Evolutionary conservation across 2,113 vertebrate genomes (phyloP).

Genomic region (Gallinago undulata): DNA sequence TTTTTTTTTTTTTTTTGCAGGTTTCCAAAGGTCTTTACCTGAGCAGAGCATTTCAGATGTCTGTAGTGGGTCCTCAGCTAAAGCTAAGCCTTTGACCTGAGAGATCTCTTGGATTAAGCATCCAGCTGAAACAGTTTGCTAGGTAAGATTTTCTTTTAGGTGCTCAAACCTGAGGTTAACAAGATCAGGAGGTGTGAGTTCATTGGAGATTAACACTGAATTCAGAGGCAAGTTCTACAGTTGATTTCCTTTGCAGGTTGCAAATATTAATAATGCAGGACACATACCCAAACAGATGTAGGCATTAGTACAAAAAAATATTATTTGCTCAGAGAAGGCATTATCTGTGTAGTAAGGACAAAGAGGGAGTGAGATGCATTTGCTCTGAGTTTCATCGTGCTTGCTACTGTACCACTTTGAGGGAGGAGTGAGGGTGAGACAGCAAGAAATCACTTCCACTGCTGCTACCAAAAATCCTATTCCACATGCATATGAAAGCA

Average conservation of each 20-base stretch:
- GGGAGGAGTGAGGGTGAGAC: not conserved
- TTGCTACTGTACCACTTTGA: not conserved
- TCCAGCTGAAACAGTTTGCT: not conserved
- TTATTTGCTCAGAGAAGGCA: not conserved
- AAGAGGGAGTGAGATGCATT: not conserved
- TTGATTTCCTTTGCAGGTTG: not conserved
- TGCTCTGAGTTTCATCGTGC: not conserved
- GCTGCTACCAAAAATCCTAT: not conserved
- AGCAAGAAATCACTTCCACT: not conserved
- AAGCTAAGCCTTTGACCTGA: constrained; percentile 40
- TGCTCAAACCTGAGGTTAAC: not conserved
- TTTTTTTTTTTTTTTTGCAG: not conserved
- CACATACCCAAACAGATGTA: not conserved
- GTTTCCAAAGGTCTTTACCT: constrained; percentile 19
- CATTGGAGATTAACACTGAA: not conserved
- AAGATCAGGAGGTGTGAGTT: not conserved
- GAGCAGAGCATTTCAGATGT: not conserved
- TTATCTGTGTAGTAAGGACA: not conserved
- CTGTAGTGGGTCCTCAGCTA: not conserved
- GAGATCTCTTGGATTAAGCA: constrained; percentile 18
- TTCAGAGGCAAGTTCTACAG: not conserved
- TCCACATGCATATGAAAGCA: not conserved
- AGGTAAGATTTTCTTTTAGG: constrained; percentile 20
- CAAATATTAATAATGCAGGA: not conserved
- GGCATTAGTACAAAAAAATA: not conserved